Base-by-base conservation (phyloP, 2,888 invertebrate species). In the Caenorhabditis plicata region DNA sequence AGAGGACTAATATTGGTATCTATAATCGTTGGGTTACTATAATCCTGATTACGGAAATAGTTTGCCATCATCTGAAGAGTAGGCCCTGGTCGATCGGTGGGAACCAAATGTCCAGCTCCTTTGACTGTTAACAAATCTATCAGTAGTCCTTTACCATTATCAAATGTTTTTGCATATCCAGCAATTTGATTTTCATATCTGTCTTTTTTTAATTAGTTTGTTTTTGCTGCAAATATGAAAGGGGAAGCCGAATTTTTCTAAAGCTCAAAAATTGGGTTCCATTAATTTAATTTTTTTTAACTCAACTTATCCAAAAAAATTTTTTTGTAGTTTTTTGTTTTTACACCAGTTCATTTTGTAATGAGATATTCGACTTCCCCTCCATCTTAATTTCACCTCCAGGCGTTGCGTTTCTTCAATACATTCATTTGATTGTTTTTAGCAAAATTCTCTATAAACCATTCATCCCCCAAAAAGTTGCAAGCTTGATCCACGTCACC, bases 61-160 rank as follows among this genome's bases (percentile, higher is more conserved):
- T 87, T 83, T 19, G 85, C 86, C 40, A 90, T 88, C 81, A 91
- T 83, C 81, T 89, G 88, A 17, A 87, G 85, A 1, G 88, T 88
- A 87, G 88, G 88, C 73, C 87, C 86, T 0, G 90, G 90, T 80
- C 90, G 89, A 83, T 90, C 90, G 27, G 85, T 84, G 0, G 90
- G 89, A 9, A 89, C 89, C 88, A 90, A 88, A 75, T 90, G 90
- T 0, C 91, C 90, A 11, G 90, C 89, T 33, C 72, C 72, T 58
- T 71, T 75, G 11, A 75, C 75, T 1, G 75, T 75, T n/a, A 73
- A 25, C n/a, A 75, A 49, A 38, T 75, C 74, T 40, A 75, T 54
- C 1, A 56, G 47, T 42, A 57, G 63, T 33, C 57, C 57, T 17
- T 42, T 51, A 11, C 42, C 23, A 23, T 50, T 58, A 27, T 54